Base-by-base conservation (phyloP, 2,113 vertebrate species). In the Crypturellus undulatus region DNA sequence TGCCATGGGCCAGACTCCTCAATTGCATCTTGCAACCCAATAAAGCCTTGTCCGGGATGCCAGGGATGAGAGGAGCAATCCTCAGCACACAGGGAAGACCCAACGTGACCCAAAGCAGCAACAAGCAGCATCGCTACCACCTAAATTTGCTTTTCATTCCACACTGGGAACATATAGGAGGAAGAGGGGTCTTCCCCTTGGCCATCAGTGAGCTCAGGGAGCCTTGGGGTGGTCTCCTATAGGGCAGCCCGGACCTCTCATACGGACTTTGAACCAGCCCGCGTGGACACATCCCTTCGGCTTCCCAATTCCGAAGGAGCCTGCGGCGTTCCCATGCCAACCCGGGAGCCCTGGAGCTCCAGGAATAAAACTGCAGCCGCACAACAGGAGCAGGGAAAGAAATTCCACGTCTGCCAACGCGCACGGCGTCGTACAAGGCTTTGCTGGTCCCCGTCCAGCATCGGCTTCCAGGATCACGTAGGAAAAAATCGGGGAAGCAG, bases 371-470 rank as follows among this genome's bases (percentile, higher is more conserved):
- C 47, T 30, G 28, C 9, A 5, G 34, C 6, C 15, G 62, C 75
- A 42, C 12, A 38, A 22, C 5, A 7, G 26, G 63, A 63, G 69
- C 38, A 80, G 49, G 56, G 63, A 43, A 92, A 75, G 0, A 9
- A 63, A 19, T 5, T 6, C 16, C 59, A 19, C 52, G 4, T 28
- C 7, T 30, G 67, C 45, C 2, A 0, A 19, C 9, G 4, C 0
- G 6, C 26, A 3, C 0, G 12, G 69, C 59, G 45, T 32, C 38
- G 2, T 6, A 42, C 75, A 26, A 34, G n/a, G 65, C 49, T 26
- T 83, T 43, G 36, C 65, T 73, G 60, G 42, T 63, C 26, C 54
- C 22, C 72, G 10, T 52, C 60, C 63, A 84, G 60, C 67, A 26
- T 22, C 78, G 59, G 38, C n/a, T 38, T 16, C 79, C 40, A 14